phyloP scores from a whole-genome alignment of 2,888 invertebrate genomes.

The Aphodius granarius region DNA sequence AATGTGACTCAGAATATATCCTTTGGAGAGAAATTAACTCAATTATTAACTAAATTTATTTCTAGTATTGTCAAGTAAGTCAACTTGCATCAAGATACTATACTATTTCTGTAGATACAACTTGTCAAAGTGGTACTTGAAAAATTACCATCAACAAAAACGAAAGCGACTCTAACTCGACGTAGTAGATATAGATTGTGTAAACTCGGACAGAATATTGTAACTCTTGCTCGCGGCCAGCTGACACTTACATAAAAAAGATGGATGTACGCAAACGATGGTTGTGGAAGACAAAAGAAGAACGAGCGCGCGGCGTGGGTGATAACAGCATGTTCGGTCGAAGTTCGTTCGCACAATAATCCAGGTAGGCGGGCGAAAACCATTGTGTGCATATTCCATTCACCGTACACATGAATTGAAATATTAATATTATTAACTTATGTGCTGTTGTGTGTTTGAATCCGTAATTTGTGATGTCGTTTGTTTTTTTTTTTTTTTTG shows the following conservation, averaged over 20 bases:
- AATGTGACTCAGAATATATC: not conserved
- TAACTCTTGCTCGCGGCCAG: not conserved
- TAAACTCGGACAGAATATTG: not conserved
- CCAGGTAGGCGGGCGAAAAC: conserved; percentile 29
- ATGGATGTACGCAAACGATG: conserved; percentile 21
- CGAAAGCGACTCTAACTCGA: not conserved
- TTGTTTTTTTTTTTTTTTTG: conserved; percentile 21
- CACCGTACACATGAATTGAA: conserved; percentile 32
- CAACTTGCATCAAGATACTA: too few relatives aligned
- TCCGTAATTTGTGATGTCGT: conserved; percentile 29
- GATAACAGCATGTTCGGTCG: conserved; percentile 31
- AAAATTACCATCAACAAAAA: not conserved
- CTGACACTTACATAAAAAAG: conserved; percentile 21
- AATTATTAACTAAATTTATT: too few relatives aligned
- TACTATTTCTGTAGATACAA: too few relatives aligned
- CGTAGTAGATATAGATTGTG: not conserved
- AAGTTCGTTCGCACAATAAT: conserved; percentile 32
- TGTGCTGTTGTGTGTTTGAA: conserved; percentile 25
- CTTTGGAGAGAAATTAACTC: too few relatives aligned
- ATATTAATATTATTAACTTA: conserved; percentile 35
- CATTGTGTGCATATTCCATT: conserved; percentile 36
- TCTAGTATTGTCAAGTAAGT: too few relatives aligned
- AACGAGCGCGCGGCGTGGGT: conserved; percentile 29
- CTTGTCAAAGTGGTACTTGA: too few relatives aligned
- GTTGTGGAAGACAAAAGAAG: conserved; percentile 25